Percentiles rank a stretch among this genome's conserved stretches.
phyloP scores from a whole-genome alignment of 2,113 vertebrate species.

The Embiotoca jacksoni region DNA sequence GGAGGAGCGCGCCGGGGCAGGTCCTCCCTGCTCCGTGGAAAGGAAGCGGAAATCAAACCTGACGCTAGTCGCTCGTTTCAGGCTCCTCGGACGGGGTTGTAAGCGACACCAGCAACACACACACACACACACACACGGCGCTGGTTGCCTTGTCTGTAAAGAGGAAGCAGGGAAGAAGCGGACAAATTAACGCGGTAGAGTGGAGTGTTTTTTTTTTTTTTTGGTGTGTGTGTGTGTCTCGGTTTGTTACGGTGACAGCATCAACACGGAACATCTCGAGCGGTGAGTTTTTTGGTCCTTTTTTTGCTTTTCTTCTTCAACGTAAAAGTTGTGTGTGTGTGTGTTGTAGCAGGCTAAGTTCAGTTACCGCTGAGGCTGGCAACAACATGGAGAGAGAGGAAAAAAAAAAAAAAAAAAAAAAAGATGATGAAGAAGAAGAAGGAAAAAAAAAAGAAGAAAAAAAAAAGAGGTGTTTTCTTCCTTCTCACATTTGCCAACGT shows the following conservation, averaged over 20 bases:
- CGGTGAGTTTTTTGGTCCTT: slow-evolving; percentile 68
- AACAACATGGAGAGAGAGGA: slow-evolving; percentile 29
- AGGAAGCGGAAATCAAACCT: slow-evolving; percentile 83
- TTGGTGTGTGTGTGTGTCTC: background rate
- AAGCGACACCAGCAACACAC: slow-evolving; percentile 39
- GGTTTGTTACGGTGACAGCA: slow-evolving; percentile 22
- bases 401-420: slow-evolving; percentile 25
- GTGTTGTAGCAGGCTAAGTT: slow-evolving; percentile 61
- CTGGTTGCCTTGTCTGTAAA: slow-evolving; percentile 40
- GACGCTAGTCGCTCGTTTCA: slow-evolving; percentile 69
- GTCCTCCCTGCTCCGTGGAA: slow-evolving; percentile 55
- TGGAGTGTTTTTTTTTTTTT: background rate
- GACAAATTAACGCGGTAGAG: slow-evolving; percentile 24
- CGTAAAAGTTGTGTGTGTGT: slow-evolving; percentile 51
- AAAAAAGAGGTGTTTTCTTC: slow-evolving; percentile 70
- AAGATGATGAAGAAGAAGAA: slow-evolving; percentile 12
- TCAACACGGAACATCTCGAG: slow-evolving; percentile 56
- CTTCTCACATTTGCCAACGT: slow-evolving; percentile 51
- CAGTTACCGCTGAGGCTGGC: slow-evolving; percentile 64
- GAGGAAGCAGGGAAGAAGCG: slow-evolving; percentile 53
- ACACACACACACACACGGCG: slow-evolving; percentile 37
- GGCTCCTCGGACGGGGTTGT: slow-evolving; percentile 57
- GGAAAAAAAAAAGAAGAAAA: background rate
- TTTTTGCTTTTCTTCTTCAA: too few relatives aligned
- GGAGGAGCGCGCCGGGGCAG: slow-evolving; percentile 62